Conservation (phyloP, 2,797 vertebrate genomes). For the Ptychobarbus kaznakovi region DNA sequence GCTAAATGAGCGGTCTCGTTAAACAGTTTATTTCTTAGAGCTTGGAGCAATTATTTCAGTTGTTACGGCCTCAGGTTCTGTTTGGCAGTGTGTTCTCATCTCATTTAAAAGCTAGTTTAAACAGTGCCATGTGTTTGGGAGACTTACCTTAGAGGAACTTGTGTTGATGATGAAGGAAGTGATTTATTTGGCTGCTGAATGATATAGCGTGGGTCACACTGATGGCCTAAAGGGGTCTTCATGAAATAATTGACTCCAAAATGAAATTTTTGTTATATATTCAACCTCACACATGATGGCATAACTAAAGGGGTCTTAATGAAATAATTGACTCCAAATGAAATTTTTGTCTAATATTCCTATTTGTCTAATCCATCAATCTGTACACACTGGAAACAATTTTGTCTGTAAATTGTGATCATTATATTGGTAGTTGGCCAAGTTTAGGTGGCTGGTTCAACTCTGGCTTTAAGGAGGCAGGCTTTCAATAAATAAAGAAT, state of each 20-base stretch:
- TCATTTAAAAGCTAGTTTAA: slow-evolving; percentile 43
- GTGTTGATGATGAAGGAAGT: slow-evolving; percentile 30
- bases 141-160: slow-evolving; percentile 11
- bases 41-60: slow-evolving; percentile 42
- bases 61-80: slow-evolving; percentile 13
- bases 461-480: not conserved
- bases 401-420: too few species aligned
- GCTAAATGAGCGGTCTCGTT: slow-evolving; percentile 44
- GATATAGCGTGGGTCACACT: not conserved
- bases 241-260: not conserved
- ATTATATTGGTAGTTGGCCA: not conserved
- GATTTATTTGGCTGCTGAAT: slow-evolving; percentile 33
- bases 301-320: not conserved
- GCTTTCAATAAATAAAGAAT: slow-evolving; percentile 2
- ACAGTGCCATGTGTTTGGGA: slow-evolving; percentile 11
- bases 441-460: not conserved
- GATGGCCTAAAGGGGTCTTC: not conserved
- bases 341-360: not conserved
- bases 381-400: not conserved
- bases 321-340: not conserved
- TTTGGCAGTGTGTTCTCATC: slow-evolving; percentile 25
- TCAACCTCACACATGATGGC: not conserved
- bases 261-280: not conserved
- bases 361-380: not conserved
- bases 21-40: slow-evolving; percentile 47